These are phyloP conservation scores for Cheilosia impressa DNA, from an alignment of 2,888 invertebrate genomes.

Conservation along the genomic window DNA sequence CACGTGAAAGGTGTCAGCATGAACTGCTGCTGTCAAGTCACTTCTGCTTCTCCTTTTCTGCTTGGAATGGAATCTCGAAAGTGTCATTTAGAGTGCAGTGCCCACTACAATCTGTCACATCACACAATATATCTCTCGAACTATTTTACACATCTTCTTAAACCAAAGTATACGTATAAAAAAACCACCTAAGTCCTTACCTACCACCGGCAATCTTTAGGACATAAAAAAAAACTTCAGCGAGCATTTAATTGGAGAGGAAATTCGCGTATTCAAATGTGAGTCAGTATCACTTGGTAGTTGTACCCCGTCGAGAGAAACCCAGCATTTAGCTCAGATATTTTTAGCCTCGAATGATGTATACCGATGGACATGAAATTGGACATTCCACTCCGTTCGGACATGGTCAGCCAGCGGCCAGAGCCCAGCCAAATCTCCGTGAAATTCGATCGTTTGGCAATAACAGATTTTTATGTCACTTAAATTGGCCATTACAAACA, in stretches of 20 bases:
- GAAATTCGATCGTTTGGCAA: conserved; percentile 72
- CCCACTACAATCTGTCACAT: too few relatives aligned
- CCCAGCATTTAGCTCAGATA: conserved; percentile 37
- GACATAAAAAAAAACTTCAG: neutral
- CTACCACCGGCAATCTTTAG: neutral
- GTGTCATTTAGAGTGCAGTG: too few relatives aligned
- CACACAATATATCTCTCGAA: too few relatives aligned
- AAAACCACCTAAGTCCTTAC: neutral
- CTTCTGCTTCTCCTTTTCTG: too few relatives aligned
- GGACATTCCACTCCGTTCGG: conserved; percentile 37
- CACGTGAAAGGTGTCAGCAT: too few relatives aligned
- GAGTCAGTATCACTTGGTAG: conserved; percentile 23
- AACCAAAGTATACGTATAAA: too few relatives aligned
- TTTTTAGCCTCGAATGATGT: conserved; percentile 46
- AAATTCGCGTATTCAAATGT: neutral
- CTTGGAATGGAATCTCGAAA: too few relatives aligned
- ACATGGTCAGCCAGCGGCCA: conserved; percentile 15
- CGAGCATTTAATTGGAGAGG: conserved; percentile 23
- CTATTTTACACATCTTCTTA: too few relatives aligned
- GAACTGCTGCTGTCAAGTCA: too few relatives aligned
- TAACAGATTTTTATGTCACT: conserved; percentile 72
- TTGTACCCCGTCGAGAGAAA: conserved; percentile 32
- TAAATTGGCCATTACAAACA: conserved; percentile 73
- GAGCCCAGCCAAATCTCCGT: conserved; percentile 13
- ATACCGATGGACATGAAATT: conserved; percentile 53